These are phyloP conservation scores for Eupithecia subumbrata DNA, from an alignment of 2,888 invertebrate genomes.

Conservation along the genomic window DNA sequence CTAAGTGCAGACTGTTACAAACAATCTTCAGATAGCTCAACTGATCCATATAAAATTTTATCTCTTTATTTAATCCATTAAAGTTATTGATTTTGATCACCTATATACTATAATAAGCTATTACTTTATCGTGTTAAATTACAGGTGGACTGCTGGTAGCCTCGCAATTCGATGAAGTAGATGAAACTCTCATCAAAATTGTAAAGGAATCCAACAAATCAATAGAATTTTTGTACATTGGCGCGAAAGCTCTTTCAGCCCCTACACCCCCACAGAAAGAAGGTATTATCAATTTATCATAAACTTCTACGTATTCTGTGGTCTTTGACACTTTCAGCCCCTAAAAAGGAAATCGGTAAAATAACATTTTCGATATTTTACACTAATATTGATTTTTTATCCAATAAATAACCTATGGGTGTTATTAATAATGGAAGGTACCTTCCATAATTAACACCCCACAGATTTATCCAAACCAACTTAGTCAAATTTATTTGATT, in stretches of 20 bases:
- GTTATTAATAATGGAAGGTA: background rate
- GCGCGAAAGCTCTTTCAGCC: too few species aligned
- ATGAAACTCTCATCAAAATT: background rate
- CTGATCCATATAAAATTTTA: too few species aligned
- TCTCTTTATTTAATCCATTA: too few species aligned
- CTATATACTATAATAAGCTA: background rate
- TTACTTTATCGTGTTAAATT: background rate
- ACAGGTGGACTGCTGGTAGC: background rate
- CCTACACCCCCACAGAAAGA: too few species aligned
- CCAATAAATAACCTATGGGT: background rate
- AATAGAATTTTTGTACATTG: background rate
- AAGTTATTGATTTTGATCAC: too few species aligned
- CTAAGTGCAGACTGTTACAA: too few species aligned
- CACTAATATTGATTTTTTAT: background rate
- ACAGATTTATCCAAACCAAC: background rate
- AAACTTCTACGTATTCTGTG: too few species aligned
- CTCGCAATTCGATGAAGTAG: slow-evolving; percentile 1
- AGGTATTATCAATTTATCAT: too few species aligned
- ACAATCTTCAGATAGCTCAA: too few species aligned
- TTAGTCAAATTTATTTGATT: background rate
- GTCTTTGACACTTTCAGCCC: background rate
- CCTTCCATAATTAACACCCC: background rate
- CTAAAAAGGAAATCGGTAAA: background rate
- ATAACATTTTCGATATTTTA: background rate
- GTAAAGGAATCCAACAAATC: background rate